Conservation (phyloP, 2,888 invertebrate species). For the Patella caerulea region DNA sequence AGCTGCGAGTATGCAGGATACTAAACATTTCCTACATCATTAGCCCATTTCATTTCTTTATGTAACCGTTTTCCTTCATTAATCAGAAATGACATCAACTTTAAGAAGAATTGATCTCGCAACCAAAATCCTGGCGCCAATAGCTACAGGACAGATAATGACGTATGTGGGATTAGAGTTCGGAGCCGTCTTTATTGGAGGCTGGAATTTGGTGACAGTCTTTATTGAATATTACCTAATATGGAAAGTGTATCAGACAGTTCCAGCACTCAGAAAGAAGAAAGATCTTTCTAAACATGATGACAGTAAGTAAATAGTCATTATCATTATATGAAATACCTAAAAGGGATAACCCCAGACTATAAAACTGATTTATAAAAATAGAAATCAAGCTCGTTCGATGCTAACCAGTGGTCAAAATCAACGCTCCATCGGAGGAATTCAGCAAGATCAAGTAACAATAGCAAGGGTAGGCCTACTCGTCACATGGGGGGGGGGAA, state of each 20-base stretch:
- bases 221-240: conserved; percentile 73
- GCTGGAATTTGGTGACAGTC: conserved; percentile 74
- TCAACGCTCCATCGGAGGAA: too few species aligned
- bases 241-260: conserved; percentile 69
- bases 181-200: conserved; percentile 68
- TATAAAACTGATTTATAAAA: too few species aligned
- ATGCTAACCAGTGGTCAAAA: too few species aligned
- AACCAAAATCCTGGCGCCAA: conserved; percentile 73
- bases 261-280: conserved; percentile 69
- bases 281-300: conserved; percentile 40
- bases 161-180: conserved; percentile 52
- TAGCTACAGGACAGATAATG: conserved; percentile 74
- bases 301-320: conserved; percentile 25
- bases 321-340: too few species aligned
- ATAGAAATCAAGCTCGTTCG: too few species aligned
- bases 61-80: not conserved
- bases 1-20: too few species aligned
- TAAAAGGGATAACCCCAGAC: too few species aligned
- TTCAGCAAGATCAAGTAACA: too few species aligned
- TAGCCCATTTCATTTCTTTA: too few species aligned
- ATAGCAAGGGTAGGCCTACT: too few species aligned
- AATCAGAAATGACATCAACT: conserved; percentile 73
- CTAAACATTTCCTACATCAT: too few species aligned
- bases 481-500: too few species aligned
- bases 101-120: conserved; percentile 73